Evolutionary conservation across 1,140 invertebrate species (phyloP).

Genomic region (Whitmania pigra): DNA sequence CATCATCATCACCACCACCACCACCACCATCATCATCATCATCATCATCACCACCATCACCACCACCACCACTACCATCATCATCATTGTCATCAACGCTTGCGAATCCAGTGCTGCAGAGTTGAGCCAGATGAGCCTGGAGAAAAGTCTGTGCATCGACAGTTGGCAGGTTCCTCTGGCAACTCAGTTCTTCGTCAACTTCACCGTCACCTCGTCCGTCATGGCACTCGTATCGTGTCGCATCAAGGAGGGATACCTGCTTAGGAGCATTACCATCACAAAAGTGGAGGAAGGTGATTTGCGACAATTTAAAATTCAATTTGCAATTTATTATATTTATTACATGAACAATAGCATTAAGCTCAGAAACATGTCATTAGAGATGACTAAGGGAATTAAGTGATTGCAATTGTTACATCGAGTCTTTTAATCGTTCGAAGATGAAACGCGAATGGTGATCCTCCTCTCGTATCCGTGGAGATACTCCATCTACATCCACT

Average conservation of each 20-base stretch:
- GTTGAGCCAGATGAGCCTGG: too few species aligned
- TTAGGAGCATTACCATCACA: not conserved
- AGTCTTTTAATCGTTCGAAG: not conserved
- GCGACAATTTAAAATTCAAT: too few species aligned
- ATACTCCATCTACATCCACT: not conserved
- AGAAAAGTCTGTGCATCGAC: too few species aligned
- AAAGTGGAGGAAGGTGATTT: not conserved
- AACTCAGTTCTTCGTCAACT: too few species aligned
- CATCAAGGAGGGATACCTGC: constrained; percentile 6
- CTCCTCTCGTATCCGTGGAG: not conserved
- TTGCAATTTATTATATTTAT: not conserved
- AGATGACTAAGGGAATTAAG: not conserved
- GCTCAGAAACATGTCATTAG: not conserved
- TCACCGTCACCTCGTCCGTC: not conserved
- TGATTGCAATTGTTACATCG: not conserved
- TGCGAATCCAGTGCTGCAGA: not conserved
- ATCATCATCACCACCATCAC: not conserved
- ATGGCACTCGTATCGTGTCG: not conserved
- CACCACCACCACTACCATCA: not conserved
- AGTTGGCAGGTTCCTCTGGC: too few species aligned
- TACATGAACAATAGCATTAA: too few species aligned
- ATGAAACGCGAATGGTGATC: not conserved
- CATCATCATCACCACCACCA: not conserved
- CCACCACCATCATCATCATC: not conserved
- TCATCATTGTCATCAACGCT: not conserved